These are phyloP conservation scores for Eucidaris tribuloides DNA, from an alignment of 35 echinoderm and acorn worm genomes.

Conservation along the genomic window DNA sequence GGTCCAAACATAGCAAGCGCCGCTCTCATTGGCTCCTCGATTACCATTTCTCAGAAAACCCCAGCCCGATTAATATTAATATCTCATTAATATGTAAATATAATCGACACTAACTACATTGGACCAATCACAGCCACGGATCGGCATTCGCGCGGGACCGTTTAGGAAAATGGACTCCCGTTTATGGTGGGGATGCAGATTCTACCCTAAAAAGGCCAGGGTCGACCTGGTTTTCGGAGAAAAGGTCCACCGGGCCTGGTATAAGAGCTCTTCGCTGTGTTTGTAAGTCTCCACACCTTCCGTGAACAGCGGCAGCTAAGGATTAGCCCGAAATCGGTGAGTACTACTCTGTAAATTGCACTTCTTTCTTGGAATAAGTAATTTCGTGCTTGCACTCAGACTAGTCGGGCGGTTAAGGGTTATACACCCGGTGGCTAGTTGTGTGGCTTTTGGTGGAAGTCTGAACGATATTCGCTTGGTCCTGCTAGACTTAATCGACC, in stretches of 20 bases:
- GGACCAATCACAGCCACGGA: not conserved
- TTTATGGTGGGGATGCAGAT: slow-evolving; percentile 33
- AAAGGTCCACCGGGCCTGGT: not conserved
- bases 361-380: no score
- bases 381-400: no score
- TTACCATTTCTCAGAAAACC: slow-evolving; percentile 7
- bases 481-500: no score
- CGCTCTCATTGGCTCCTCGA: not conserved
- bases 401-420: no score
- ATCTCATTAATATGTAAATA: slow-evolving; percentile 11
- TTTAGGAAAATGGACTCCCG: slow-evolving; percentile 1
- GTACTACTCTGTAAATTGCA: no score
- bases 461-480: no score
- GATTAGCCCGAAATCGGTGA: slow-evolving; percentile 29
- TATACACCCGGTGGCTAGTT: no score
- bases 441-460: no score
- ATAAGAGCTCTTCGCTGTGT: not conserved
- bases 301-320: slow-evolving; percentile 29
- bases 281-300: slow-evolving; percentile 4
- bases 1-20: slow-evolving; percentile 10
- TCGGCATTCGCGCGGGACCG: not conserved
- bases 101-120: not conserved
- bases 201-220: slow-evolving; percentile 23
- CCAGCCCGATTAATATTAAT: no score
- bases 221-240: slow-evolving; percentile 8